A percentile compares a stretch with the other conserved stretches of the same genome.
Conservation (phyloP, 2,888 invertebrate species). For the Drosophila leonis region DNA sequence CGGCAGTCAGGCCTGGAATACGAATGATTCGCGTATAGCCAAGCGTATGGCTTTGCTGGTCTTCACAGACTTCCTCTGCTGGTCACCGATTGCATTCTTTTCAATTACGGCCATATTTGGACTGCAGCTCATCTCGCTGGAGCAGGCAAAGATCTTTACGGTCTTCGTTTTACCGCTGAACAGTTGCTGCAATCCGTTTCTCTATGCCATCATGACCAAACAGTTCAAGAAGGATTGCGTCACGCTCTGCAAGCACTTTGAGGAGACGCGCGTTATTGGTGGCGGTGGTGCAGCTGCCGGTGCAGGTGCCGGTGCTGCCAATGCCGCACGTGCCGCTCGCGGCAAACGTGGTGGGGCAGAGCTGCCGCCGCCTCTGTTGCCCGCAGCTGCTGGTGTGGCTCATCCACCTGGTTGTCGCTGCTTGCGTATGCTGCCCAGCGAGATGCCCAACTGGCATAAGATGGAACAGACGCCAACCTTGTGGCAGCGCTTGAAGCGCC, state of each 20-base stretch:
- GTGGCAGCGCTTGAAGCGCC: slow-evolving; percentile 83
- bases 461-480: slow-evolving; percentile 73
- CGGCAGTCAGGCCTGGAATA: slow-evolving; percentile 99
- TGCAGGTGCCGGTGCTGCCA: not conserved
- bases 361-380: slow-evolving; percentile 88
- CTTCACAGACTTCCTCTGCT: slow-evolving; percentile 98
- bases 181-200: slow-evolving; percentile 98
- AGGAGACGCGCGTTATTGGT: slow-evolving; percentile 92
- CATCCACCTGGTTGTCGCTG: slow-evolving; percentile 86
- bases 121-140: slow-evolving; percentile 94
- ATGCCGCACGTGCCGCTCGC: slow-evolving; percentile 42
- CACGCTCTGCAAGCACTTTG: slow-evolving; percentile 97
- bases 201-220: slow-evolving; percentile 98
- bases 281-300: not conserved
- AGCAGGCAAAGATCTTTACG: slow-evolving; percentile 98
- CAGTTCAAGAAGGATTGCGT: slow-evolving; percentile 99
- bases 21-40: slow-evolving; percentile 97
- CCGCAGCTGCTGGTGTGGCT: slow-evolving; percentile 63
- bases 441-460: slow-evolving; percentile 84
- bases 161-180: slow-evolving; percentile 98
- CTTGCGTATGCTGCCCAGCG: slow-evolving; percentile 85
- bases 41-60: slow-evolving; percentile 98
- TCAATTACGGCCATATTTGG: slow-evolving; percentile 97
- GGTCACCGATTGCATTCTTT: slow-evolving; percentile 99
- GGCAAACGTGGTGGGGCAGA: slow-evolving; percentile 87